Conservation (phyloP, 2,888 invertebrate species). For the Trimorus sp. region DNA sequence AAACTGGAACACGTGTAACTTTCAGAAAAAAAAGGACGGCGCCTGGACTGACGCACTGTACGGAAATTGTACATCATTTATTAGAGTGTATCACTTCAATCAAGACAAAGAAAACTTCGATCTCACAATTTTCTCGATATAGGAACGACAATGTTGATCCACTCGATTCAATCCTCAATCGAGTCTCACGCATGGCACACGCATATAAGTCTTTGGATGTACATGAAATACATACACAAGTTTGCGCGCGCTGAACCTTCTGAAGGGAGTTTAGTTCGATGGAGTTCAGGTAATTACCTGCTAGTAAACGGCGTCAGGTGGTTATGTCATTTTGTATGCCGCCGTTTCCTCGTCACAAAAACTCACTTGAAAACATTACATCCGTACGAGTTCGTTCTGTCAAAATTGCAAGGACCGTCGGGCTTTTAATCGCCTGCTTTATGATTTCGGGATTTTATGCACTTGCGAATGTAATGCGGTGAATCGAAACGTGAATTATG, state of each 20-base stretch:
- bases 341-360: conserved; percentile 38
- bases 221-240: conserved; percentile 28
- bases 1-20: no score
- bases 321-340: conserved; percentile 70
- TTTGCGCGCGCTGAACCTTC: conserved; percentile 35
- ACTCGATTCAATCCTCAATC: conserved; percentile 12
- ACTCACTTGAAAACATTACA: conserved; percentile 12
- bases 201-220: conserved; percentile 31
- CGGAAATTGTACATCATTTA: conserved; percentile 56
- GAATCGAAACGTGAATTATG: no score
- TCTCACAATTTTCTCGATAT: no score
- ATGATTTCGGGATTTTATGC: no score
- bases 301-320: conserved; percentile 75
- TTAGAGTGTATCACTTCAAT: no score
- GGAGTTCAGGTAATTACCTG: conserved; percentile 77
- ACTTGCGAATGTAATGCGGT: no score
- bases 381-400: conserved; percentile 9
- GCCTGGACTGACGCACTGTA: neutral
- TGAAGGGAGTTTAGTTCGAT: conserved; percentile 69
- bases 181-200: conserved; percentile 10
- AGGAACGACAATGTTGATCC: no score
- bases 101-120: no score
- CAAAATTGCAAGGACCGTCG: neutral
- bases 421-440: neutral
- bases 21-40: no score